Conservation (phyloP, 2,797 vertebrate species). For the Enteromius thamalakanensis region DNA sequence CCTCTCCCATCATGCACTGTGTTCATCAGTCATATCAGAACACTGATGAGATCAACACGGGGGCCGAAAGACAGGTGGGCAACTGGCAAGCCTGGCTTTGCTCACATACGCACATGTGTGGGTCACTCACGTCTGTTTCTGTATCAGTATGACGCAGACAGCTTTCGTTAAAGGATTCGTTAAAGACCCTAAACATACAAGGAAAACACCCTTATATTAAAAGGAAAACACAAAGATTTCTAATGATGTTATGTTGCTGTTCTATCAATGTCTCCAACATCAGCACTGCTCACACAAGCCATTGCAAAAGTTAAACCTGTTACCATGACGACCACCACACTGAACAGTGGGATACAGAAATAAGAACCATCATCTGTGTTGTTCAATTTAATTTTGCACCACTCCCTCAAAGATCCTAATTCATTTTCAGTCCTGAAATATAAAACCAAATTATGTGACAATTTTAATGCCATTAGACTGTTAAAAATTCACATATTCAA, state of each 20-base stretch:
- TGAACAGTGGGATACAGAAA: slow-evolving; percentile 67
- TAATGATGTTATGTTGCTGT: not conserved
- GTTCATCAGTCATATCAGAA: slow-evolving; percentile 22
- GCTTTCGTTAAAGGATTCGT: not conserved
- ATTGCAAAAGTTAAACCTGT: slow-evolving; percentile 79
- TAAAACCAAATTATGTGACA: slow-evolving; percentile 45
- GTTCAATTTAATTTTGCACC: slow-evolving; percentile 7
- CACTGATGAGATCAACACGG: slow-evolving; percentile 18
- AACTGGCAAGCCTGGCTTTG: slow-evolving; percentile 10
- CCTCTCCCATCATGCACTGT: slow-evolving; percentile 50
- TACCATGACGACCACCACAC: slow-evolving; percentile 78
- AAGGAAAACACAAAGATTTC: not conserved
- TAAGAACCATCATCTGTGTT: slow-evolving; percentile 2
- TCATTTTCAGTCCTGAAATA: slow-evolving; percentile 2
- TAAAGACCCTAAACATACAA: not conserved
- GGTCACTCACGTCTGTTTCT: slow-evolving; percentile 19
- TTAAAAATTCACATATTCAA: slow-evolving; percentile 55
- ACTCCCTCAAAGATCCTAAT: not conserved
- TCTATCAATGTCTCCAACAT: slow-evolving; percentile 67
- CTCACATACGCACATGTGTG: slow-evolving; percentile 4
- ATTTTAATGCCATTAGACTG: slow-evolving; percentile 40
- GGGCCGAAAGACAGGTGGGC: slow-evolving; percentile 14
- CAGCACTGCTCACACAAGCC: slow-evolving; percentile 71
- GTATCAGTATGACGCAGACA: not conserved
- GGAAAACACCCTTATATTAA: not conserved